Evolutionary conservation across 2,797 vertebrate species (phyloP).

Genomic region (Fistularia tabacaria): DNA sequence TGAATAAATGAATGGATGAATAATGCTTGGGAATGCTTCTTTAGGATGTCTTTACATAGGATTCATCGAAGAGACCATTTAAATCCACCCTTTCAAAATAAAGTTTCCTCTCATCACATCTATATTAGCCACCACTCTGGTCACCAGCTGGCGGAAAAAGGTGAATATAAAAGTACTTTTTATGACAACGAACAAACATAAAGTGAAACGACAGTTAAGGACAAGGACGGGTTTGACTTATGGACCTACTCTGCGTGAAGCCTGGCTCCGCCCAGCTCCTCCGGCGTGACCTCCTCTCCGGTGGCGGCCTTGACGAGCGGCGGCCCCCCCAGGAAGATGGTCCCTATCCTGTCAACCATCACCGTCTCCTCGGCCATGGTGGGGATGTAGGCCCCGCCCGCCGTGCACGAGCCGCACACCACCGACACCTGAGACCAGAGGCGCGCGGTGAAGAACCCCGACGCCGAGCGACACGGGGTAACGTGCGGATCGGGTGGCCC

Average conservation of each 20-base stretch:
- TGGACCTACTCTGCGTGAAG: conserved; percentile 78
- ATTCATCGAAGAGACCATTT: no score
- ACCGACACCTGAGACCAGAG: conserved; percentile 76
- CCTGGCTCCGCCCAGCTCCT: conserved; percentile 84
- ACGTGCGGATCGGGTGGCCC: no score
- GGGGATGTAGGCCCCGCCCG: conserved; percentile 84
- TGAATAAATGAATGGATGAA: no score
- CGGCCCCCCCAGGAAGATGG: conserved; percentile 82
- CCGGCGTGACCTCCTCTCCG: conserved; percentile 81
- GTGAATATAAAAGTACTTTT: no score
- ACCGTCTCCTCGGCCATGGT: conserved; percentile 83
- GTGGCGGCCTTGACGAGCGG: conserved; percentile 90
- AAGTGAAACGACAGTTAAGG: no score
- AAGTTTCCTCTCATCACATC: no score
- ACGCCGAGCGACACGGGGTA: background rate
- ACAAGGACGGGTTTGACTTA: background rate
- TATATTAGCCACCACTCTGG: no score
- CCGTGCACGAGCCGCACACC: conserved; percentile 86
- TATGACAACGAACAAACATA: no score
- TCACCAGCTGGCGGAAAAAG: no score
- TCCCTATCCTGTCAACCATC: conserved; percentile 82
- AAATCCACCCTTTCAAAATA: no score
- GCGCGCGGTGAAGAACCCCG: background rate
- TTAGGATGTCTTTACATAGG: no score
- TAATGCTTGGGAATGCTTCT: no score